A percentile compares a stretch with the other conserved stretches of the same genome.
phyloP scores from a whole-genome alignment of 2,113 vertebrate species.

The Brevimyrus niger region DNA sequence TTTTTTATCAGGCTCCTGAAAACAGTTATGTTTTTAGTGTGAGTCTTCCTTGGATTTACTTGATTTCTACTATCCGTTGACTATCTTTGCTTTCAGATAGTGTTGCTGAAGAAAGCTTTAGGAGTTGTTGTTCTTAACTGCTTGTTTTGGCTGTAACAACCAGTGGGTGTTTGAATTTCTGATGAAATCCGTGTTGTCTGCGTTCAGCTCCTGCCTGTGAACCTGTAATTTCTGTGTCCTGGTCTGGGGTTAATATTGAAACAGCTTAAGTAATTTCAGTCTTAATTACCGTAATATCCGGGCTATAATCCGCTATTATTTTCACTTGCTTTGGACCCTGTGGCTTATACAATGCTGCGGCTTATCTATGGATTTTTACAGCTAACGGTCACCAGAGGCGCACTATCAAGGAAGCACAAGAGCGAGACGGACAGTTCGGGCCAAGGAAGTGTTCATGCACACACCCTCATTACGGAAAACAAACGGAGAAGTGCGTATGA shows the following conservation, averaged over 20 bases:
- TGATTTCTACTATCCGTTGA: neutral
- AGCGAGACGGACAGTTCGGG: no score
- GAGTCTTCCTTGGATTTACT: neutral
- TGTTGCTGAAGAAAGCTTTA: neutral
- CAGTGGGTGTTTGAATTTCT: conserved; percentile 6
- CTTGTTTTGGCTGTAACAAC: neutral
- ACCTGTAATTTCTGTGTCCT: neutral
- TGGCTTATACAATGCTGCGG: no score
- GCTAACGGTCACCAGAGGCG: no score
- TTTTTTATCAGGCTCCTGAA: neutral
- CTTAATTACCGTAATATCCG: no score
- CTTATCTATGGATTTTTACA: no score
- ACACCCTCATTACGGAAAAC: no score
- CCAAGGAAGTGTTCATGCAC: no score
- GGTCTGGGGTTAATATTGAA: conserved; percentile 11
- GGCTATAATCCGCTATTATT: no score
- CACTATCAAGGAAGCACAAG: no score
- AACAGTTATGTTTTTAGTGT: neutral
- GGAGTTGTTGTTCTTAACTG: neutral
- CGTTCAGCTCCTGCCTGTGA: neutral
- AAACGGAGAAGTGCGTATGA: no score
- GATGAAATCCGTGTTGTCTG: conserved; percentile 2
- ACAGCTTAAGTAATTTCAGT: neutral
- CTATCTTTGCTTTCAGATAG: neutral
- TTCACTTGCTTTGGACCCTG: no score